phyloP scores from a whole-genome alignment of 2,113 vertebrate genomes.

The Dascyllus trimaculatus region DNA sequence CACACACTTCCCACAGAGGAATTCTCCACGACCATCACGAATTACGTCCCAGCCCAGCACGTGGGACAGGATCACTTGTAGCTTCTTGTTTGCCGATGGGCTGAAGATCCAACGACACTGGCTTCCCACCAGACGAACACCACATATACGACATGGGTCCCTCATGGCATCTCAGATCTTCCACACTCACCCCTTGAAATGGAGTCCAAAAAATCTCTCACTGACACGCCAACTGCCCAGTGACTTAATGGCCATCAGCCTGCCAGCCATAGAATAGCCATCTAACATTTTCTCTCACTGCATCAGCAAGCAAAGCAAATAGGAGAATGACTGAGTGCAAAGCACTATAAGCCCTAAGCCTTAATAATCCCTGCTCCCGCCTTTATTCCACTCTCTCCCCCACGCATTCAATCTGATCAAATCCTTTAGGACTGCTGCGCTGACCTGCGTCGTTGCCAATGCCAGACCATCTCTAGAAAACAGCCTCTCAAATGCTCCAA shows the following conservation, averaged over 20 bases:
- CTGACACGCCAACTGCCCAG: slow-evolving; percentile 28
- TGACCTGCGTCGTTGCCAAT: slow-evolving; percentile 45
- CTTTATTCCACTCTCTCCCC: slow-evolving; percentile 72
- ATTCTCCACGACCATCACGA: slow-evolving; percentile 81
- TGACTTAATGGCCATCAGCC: slow-evolving; percentile 29
- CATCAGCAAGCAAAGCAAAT: slow-evolving; percentile 48
- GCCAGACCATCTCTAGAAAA: slow-evolving; percentile 43
- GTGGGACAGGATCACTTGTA: slow-evolving; percentile 83
- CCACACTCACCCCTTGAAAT: slow-evolving; percentile 14
- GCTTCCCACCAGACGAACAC: slow-evolving; percentile 73
- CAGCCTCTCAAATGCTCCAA: background rate
- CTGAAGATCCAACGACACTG: slow-evolving; percentile 87
- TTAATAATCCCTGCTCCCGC: slow-evolving; percentile 78
- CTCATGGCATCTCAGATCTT: slow-evolving; percentile 66
- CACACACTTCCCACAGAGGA: slow-evolving; percentile 86
- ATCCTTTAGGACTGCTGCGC: slow-evolving; percentile 60
- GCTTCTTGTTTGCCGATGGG: slow-evolving; percentile 72
- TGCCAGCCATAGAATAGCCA: slow-evolving; percentile 45
- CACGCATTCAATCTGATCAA: slow-evolving; percentile 70
- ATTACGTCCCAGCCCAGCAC: slow-evolving; percentile 79
- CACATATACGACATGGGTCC: slow-evolving; percentile 84
- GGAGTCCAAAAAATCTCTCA: slow-evolving; percentile 32
- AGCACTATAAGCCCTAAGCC: slow-evolving; percentile 77
- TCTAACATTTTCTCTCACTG: slow-evolving; percentile 61
- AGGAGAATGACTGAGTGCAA: slow-evolving; percentile 68